Evolutionary conservation across 2,888 invertebrate species (phyloP).

Genomic region (Catocala sponsa): DNA sequence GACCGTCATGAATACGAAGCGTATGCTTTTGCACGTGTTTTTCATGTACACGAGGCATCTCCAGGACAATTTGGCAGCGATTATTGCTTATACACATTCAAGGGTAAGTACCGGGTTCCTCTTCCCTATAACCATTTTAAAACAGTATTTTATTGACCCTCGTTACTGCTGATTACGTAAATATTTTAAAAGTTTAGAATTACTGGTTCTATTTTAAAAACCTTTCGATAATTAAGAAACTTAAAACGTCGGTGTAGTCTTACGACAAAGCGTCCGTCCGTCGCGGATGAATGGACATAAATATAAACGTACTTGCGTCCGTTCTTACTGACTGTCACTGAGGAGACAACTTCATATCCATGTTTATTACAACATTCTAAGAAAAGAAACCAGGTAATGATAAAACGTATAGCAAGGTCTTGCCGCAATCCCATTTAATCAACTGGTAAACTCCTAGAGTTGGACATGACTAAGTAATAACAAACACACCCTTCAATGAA

Average conservation of each 20-base stretch:
- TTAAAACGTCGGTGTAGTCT: conserved; percentile 29
- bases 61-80: too few relatives aligned
- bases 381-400: not conserved
- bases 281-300: conserved; percentile 27
- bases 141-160: too few relatives aligned
- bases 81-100: too few relatives aligned
- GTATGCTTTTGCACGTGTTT: too few relatives aligned
- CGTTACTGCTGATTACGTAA: too few relatives aligned
- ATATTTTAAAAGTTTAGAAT: not conserved
- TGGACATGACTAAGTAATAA: too few relatives aligned
- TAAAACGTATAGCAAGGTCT: not conserved
- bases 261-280: conserved; percentile 21
- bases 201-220: not conserved
- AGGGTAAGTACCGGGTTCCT: too few relatives aligned
- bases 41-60: too few relatives aligned
- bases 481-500: too few relatives aligned
- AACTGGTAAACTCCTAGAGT: too few relatives aligned
- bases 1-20: too few relatives aligned
- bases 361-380: not conserved
- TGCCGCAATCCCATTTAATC: not conserved
- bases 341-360: conserved; percentile 3
- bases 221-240: conserved; percentile 21
- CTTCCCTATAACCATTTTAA: too few relatives aligned
- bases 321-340: conserved; percentile 3
- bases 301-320: conserved; percentile 17